Evolutionary conservation across 2,888 invertebrate genomes (phyloP), one percentile per base, ranked within the genome.

Genomic region (Stenchaetothrips biformis): DNA sequence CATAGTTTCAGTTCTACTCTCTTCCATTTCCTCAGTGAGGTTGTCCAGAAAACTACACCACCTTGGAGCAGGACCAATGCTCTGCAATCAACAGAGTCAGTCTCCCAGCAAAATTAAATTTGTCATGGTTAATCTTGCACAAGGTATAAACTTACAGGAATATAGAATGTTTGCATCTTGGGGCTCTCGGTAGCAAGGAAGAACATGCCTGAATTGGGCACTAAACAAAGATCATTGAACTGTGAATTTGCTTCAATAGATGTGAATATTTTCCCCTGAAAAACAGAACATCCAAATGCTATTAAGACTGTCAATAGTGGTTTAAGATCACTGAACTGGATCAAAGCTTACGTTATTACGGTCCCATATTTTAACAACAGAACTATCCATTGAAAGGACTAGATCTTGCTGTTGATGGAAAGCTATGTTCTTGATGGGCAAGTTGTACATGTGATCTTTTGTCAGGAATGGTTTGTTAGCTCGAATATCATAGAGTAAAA

Each of bases 1-100:
- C 79, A 99, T 94, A 84, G 92, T 93, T 85, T 96, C 93, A 83
- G 92, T 90, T 82, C 90, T 90, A 25, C 87, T 85, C 85, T 95
- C 95, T 87, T 99, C 99, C 83, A 99, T 89, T 89, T 99, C 99
- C 87, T 99, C 99, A 0, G 98, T 98, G 18, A 99, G 89, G 85
- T 94, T 96, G 86, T 99, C 99, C 81, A 99, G 90, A 88, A 98
- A 98, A 79, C 95, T 93, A 86, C 98, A 99, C 99, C 99, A 99
- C 84, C 91, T 92, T 0, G 99, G 99, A 1, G 99, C 99, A 27
- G 98, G 96, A 16, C 96, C 96, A 86, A 90, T 83, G 48, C 88
- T 86, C 87, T 90, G 85, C 53, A 87, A 82, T 25, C 25, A 80
- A 79, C 27, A 77, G 2, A 80, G 48, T 78, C 48, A 81, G 80